A percentile compares a stretch with the other conserved stretches of the same genome.
These are phyloP conservation scores for Polypterus bichir DNA, from an alignment of 2,113 vertebrate genomes.

Conservation along the genomic window DNA sequence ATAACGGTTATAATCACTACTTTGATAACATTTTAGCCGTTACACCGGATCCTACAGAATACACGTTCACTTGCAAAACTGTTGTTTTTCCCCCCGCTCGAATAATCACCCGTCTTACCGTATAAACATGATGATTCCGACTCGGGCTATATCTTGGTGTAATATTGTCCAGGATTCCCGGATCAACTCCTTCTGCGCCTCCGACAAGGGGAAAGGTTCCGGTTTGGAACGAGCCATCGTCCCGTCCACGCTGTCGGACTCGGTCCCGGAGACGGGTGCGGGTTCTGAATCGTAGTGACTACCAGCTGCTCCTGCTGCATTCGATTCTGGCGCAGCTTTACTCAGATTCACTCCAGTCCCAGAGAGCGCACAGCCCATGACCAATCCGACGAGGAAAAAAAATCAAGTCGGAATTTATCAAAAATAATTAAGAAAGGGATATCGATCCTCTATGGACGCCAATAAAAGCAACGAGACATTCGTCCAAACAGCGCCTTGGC, in stretches of 20 bases:
- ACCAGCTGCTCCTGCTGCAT: background rate
- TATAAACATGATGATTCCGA: conserved; percentile 22
- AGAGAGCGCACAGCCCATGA: conserved; percentile 20
- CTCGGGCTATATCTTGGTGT: conserved; percentile 15
- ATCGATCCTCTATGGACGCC: no score
- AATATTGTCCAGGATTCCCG: conserved; percentile 12
- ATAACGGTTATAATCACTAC: no score
- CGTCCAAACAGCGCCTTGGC: no score
- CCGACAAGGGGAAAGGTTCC: background rate
- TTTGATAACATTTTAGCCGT: no score
- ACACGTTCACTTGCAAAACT: no score
- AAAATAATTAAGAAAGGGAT: no score
- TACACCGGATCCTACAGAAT: no score
- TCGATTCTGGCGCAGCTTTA: background rate
- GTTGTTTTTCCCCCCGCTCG: no score
- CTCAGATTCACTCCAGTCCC: background rate
- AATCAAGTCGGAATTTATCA: no score
- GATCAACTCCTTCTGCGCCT: conserved; percentile 11
- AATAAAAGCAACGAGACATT: no score
- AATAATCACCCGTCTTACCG: conserved; percentile 6
- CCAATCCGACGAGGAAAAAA: background rate
- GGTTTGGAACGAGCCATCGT: accelerated
- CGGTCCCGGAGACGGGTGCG: background rate
- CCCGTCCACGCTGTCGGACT: accelerated
- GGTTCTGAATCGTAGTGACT: background rate